These are phyloP conservation scores for Toxotes jaculatrix DNA, from an alignment of 2,113 vertebrate species.

Conservation along the genomic window DNA sequence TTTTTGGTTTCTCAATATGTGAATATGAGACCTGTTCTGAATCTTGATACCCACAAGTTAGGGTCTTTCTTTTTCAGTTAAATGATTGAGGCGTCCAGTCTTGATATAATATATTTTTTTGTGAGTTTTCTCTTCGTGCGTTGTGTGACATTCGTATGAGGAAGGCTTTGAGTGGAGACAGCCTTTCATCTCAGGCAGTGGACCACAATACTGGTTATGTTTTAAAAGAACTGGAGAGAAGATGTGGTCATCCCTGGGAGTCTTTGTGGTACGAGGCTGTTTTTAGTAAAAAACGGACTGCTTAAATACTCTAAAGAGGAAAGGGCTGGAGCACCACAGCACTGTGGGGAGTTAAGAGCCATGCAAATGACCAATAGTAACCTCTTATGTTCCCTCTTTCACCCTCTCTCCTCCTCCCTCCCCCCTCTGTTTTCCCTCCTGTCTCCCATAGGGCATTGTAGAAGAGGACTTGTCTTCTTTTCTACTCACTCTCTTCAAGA, in stretches of 20 bases:
- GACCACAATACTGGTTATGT: not conserved
- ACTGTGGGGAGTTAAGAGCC: slow-evolving; percentile 70
- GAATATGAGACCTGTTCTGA: slow-evolving; percentile 3
- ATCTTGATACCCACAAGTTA: not conserved
- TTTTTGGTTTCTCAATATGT: slow-evolving; percentile 23
- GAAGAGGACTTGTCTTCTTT: slow-evolving; percentile 71
- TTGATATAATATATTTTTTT: not conserved
- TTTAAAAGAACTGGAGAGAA: slow-evolving; percentile 10
- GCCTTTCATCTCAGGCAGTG: slow-evolving; percentile 21
- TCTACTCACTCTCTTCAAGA: slow-evolving; percentile 62
- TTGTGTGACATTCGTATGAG: not conserved
- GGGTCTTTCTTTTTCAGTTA: no score
- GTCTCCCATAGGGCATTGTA: slow-evolving; percentile 72
- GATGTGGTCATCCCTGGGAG: not conserved
- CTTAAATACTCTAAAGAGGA: slow-evolving; percentile 51
- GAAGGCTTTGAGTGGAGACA: not conserved
- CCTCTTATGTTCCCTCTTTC: slow-evolving; percentile 75
- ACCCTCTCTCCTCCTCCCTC: slow-evolving; percentile 52
- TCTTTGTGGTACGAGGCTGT: not conserved
- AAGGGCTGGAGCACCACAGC: slow-evolving; percentile 44
- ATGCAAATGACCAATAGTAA: slow-evolving; percentile 83
- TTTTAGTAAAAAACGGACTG: slow-evolving; percentile 13
- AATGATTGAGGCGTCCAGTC: not conserved
- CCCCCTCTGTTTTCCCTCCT: slow-evolving; percentile 62
- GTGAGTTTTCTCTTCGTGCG: not conserved